These are phyloP conservation scores for Laticauda colubrina DNA, from an alignment of 2,113 vertebrate species.

Conservation along the genomic window DNA sequence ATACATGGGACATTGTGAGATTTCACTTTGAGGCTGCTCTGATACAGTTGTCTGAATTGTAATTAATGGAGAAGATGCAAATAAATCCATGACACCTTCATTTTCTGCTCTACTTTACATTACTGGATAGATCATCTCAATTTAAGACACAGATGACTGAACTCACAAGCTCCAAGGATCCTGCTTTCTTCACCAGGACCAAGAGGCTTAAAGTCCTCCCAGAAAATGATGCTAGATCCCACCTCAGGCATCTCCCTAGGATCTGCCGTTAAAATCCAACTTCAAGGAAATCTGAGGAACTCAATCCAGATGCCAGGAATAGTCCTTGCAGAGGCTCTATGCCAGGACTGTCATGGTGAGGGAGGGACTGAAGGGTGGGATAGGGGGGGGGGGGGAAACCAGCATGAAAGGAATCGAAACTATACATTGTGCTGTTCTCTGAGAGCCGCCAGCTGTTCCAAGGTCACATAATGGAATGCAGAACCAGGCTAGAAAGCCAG, in stretches of 20 bases:
- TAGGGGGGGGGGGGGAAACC: no score
- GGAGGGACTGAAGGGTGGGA: no score
- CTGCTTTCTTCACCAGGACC: not conserved
- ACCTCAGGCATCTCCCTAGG: not conserved
- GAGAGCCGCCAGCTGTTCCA: no score
- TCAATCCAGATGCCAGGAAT: not conserved
- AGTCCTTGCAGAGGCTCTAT: not conserved
- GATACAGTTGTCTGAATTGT: constrained; percentile 47
- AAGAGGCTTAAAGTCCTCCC: not conserved
- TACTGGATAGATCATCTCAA: not conserved
- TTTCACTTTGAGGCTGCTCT: constrained; percentile 19
- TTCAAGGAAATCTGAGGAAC: not conserved
- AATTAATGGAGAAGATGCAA: constrained; percentile 65
- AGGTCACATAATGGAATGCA: no score
- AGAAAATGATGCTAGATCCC: not conserved
- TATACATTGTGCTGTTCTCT: no score
- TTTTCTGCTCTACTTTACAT: accelerated
- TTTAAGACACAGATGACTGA: not conserved
- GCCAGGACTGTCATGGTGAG: no score
- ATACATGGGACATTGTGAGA: constrained; percentile 79
- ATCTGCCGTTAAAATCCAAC: not conserved
- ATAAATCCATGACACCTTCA: constrained; percentile 71
- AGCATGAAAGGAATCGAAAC: no score
- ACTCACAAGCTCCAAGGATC: not conserved
- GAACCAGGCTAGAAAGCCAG: not conserved